A percentile compares a stretch with the other conserved stretches of the same genome.
phyloP scores from a whole-genome alignment of 2,797 vertebrate species.

The Sternarchorhynchus goeldii region DNA sequence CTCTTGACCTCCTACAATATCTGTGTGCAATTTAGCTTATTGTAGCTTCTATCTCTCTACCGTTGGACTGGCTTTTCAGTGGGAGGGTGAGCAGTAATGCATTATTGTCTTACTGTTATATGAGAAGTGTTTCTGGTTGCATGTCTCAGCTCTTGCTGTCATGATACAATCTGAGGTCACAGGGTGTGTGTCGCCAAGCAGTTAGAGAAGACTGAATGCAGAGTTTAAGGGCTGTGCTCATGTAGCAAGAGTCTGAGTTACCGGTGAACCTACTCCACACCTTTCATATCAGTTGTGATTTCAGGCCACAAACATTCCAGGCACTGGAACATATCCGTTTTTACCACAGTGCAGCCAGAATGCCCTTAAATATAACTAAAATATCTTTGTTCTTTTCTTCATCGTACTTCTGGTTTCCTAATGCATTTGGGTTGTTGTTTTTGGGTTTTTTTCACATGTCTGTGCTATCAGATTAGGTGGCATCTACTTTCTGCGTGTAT shows the following conservation, averaged over 20 bases:
- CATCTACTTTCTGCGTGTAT: background rate
- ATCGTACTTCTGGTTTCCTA: too few species aligned
- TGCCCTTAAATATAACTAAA: too few species aligned
- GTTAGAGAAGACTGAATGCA: too few species aligned
- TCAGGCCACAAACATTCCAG: background rate
- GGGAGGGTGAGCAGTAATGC: background rate
- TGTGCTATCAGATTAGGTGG: too few species aligned
- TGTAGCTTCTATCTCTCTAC: background rate
- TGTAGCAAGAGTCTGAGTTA: too few species aligned
- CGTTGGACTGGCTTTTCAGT: background rate
- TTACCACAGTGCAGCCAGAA: too few species aligned
- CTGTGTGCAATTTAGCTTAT: background rate
- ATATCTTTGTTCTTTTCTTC: too few species aligned
- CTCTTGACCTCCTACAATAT: background rate
- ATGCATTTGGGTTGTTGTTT: too few species aligned
- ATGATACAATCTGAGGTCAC: background rate
- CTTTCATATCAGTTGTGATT: constrained; percentile 2
- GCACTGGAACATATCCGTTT: too few species aligned
- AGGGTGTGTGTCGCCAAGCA: background rate
- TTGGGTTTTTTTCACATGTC: too few species aligned
- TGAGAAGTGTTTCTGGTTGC: background rate
- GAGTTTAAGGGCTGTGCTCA: too few species aligned
- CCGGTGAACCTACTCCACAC: too few species aligned
- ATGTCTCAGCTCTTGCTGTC: background rate
- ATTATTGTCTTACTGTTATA: background rate